phyloP scores from a whole-genome alignment of 2,113 vertebrate genomes.

The Erythrolamprus reginae region DNA sequence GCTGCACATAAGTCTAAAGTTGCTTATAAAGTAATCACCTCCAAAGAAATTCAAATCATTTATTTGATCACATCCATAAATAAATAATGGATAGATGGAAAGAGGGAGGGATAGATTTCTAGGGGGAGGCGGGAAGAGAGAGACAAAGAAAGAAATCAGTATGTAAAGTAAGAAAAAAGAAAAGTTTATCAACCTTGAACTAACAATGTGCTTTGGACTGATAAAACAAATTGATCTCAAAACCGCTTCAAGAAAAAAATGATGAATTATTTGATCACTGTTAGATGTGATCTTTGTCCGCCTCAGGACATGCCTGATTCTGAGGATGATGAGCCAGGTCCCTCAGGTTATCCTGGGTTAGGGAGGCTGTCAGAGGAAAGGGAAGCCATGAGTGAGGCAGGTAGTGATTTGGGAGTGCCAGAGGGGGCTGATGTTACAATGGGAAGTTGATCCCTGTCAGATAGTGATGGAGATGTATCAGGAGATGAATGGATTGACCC shows the following conservation, averaged over 20 bases:
- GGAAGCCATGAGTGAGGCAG: no score
- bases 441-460: no score
- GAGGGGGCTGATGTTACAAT: no score
- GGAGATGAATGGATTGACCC: no score
- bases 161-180: neutral
- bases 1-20: neutral
- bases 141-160: neutral
- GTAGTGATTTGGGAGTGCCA: no score
- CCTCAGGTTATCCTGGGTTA: no score
- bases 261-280: neutral
- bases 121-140: neutral
- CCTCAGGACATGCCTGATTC: no score
- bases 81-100: neutral
- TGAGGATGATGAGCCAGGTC: no score
- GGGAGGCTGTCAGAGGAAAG: no score
- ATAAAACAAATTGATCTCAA: neutral
- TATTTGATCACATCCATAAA: neutral
- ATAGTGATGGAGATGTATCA: no score
- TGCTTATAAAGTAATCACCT: neutral
- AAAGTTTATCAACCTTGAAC: neutral
- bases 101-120: neutral
- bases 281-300: no score
- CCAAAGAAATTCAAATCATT: neutral
- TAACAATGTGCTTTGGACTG: neutral
- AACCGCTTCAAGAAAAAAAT: neutral